Evolutionary conservation across 2,797 vertebrate species (phyloP).

Genomic region (Rachycentron canadum): DNA sequence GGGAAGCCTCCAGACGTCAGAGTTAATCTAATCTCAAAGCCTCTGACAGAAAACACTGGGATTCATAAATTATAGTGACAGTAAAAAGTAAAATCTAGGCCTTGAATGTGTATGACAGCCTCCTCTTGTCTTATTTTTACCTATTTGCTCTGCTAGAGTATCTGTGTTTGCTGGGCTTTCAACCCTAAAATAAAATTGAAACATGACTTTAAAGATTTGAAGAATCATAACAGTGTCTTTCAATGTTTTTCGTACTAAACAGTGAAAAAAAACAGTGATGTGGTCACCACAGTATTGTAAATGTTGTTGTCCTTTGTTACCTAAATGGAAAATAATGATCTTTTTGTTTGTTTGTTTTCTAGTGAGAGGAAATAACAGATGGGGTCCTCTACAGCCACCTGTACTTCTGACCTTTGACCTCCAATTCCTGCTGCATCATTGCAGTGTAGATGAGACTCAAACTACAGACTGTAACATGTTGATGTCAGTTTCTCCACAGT

Average conservation of each 20-base stretch:
- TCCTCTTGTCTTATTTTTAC: background rate
- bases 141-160: background rate
- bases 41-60: slow-evolving; percentile 32
- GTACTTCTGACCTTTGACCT: slow-evolving; percentile 37
- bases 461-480: slow-evolving; percentile 1
- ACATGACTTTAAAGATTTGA: background rate
- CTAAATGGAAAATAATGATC: background rate
- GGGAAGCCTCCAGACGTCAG: slow-evolving; percentile 51
- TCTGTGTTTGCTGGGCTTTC: background rate
- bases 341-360: slow-evolving; percentile 12
- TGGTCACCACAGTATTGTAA: too few relatives aligned
- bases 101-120: slow-evolving; percentile 2
- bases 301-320: background rate
- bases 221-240: background rate
- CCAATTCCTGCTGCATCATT: background rate
- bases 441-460: background rate
- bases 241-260: background rate
- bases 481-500: background rate
- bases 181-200: background rate
- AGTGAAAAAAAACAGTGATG: background rate
- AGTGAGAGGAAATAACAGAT: slow-evolving; percentile 58
- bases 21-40: slow-evolving; percentile 65
- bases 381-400: slow-evolving; percentile 5
- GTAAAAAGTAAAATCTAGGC: slow-evolving; percentile 5
- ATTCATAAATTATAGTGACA: slow-evolving; percentile 30